Base-by-base conservation (phyloP, 2,888 invertebrate genomes). In the Caenorhabditis sinica region DNA sequence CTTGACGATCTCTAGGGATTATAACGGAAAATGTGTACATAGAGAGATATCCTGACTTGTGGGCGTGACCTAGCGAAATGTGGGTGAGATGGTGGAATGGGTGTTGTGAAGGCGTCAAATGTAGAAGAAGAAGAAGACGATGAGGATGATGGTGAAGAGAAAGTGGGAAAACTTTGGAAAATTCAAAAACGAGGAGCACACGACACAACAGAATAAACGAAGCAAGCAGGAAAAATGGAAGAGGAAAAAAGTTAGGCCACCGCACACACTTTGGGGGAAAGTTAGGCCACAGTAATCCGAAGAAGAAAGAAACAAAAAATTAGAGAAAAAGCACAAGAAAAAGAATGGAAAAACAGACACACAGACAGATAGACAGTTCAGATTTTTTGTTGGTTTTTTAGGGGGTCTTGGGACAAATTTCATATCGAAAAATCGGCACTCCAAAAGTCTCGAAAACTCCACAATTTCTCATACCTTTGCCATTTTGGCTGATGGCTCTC, bases 401-500 rank as follows among this genome's bases (percentile, higher is more conserved):
- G 25, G 15, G 23, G 65, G 45, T n/a, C n/a, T n/a, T n/a, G n/a
- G n/a, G n/a, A n/a, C n/a, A n/a, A n/a, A n/a, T n/a, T n/a, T n/a
- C n/a, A n/a, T n/a, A n/a, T n/a, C n/a, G 25, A 45, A 65, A 45
- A 9, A 15, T 60, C 45, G n/a, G 28, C 51, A 25, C n/a, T 60
- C n/a, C n/a, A n/a, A n/a, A n/a, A n/a, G n/a, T n/a, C n/a, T n/a
- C n/a, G 71, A 56, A 45, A 72, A 2, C n/a, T n/a, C n/a, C 36
- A 40, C 20, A 45, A 20, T 4, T 13, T 28, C 15, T 11, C 28
- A 33, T 77, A 82, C 82, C 76, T 65, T 63, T 20, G 71, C 28
- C 63, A 82, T 69, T 36, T 82, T 82, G 6, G 76, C 72, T 5
- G 72, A 13, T 9, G 82, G 82, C 45, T 82, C 82, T 49, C 82